phyloP scores from a whole-genome alignment of 2,888 invertebrate genomes.

The Enchytraeus crypticus region DNA sequence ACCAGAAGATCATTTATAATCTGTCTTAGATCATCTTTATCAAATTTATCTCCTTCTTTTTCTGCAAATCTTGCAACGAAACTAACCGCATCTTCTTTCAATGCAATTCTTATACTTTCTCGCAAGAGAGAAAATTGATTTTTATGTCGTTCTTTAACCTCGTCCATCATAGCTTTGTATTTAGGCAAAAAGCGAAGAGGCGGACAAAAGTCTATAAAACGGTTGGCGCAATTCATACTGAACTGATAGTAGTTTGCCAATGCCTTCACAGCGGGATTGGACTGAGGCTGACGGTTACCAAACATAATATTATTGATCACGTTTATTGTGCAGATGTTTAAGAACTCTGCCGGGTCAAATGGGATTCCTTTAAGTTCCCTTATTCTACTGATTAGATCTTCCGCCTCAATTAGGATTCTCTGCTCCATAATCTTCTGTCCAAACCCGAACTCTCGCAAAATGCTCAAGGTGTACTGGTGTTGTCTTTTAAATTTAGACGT shows the following conservation, averaged over 20 bases:
- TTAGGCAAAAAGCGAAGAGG: neutral
- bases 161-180: too few relatives aligned
- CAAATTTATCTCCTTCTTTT: neutral
- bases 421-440: constrained; percentile 9
- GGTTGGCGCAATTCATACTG: neutral
- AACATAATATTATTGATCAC: constrained; percentile 7
- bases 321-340: neutral
- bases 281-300: neutral
- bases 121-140: too few relatives aligned
- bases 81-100: neutral
- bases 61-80: neutral
- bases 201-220: constrained; percentile 1
- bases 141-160: too few relatives aligned
- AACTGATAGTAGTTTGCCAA: neutral
- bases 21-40: neutral
- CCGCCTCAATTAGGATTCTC: constrained; percentile 2
- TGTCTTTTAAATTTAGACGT: neutral
- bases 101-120: neutral
- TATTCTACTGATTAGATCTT: constrained; percentile 1
- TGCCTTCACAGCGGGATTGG: neutral
- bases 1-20: neutral
- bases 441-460: constrained; percentile 7
- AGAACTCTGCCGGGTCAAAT: neutral
- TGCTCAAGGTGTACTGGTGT: constrained; percentile 1
- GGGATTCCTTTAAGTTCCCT: neutral